Conservation (phyloP, 2,888 invertebrate genomes). For the Agrotis exclamationis region DNA sequence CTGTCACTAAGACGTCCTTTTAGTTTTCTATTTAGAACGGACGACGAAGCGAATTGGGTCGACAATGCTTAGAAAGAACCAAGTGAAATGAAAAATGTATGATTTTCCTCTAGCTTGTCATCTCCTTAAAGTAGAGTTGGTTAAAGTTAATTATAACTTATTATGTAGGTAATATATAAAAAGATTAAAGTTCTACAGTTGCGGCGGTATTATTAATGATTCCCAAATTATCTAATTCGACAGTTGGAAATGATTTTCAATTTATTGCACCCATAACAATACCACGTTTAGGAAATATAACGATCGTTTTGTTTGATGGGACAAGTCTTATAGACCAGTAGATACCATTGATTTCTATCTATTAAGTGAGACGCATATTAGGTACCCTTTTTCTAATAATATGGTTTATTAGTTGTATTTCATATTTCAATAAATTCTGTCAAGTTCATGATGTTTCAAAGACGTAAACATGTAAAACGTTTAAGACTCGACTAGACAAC, state of each 20-base stretch:
- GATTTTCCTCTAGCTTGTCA: constrained; percentile 3
- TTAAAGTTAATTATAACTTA: not conserved
- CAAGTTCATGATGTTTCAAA: constrained; percentile 12
- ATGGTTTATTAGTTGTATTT: not conserved
- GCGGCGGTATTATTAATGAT: not conserved
- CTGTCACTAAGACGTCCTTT: constrained; percentile 23
- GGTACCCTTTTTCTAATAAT: not conserved
- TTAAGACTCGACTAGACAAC: not conserved
- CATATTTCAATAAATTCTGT: not conserved
- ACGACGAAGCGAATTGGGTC: constrained; percentile 33
- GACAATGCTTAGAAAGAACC: constrained; percentile 26
- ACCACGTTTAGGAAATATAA: not conserved
- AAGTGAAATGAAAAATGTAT: constrained; percentile 35
- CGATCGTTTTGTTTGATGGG: not conserved
- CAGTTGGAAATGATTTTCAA: not conserved
- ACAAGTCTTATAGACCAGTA: not conserved
- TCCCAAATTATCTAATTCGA: not conserved
- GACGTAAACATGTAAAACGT: not conserved
- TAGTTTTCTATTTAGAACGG: constrained; percentile 24
- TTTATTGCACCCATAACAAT: not conserved
- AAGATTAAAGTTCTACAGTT: not conserved
- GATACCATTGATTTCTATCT: not conserved
- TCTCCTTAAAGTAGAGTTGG: not conserved
- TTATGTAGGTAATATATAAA: not conserved
- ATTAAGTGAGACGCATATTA: not conserved